Evolutionary conservation across 2,888 invertebrate species (phyloP), one percentile per base, ranked within the genome.

Genomic region (Spisula subtruncata): DNA sequence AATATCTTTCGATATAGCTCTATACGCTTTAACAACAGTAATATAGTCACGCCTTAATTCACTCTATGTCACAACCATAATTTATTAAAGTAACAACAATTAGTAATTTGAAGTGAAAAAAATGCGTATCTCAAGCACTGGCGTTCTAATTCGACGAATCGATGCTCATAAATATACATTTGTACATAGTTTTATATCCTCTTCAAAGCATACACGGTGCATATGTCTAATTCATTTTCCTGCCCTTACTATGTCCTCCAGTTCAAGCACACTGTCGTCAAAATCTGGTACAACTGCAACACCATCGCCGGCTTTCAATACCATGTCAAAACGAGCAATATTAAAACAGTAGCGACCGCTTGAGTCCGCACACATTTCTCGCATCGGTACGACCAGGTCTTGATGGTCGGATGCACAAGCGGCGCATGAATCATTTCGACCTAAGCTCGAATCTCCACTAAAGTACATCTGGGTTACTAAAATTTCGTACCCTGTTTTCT

Each of bases 381-480:
- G 80, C 18, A 90, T 86, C 12, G 88, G 35, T 6, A 93, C 90
- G 0, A 93, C 81, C 14, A 93, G 87, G 48, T 92, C 93, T 10
- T 18, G 12, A 0, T 87, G 56, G 29, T 88, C 83, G 18, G 93
- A 93, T 2, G 92, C 91, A 46, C 93, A 93, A 6, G 71, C 71
- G 0, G 75, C 25, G 66, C 93, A 93, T 0, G 93, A 91, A 54
- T 93, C 93, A 32, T 91, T 92, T 41, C 51, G n/a, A 29, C 92
- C 92, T 20, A 93, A 86, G 60, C 82, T 93, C 32, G 88, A 82
- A 86, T 93, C 93, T 25, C 93, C 92, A 41, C 83, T n/a, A 56
- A 93, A 93, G 71, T 93, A 93, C 93, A 93, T 93, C 85, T 93
- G 93, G 2, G 93, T 93, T 14, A 93, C 88, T 32, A 93, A 54